Conservation (phyloP, 1,140 invertebrate species). For the Cydia strobilella region DNA sequence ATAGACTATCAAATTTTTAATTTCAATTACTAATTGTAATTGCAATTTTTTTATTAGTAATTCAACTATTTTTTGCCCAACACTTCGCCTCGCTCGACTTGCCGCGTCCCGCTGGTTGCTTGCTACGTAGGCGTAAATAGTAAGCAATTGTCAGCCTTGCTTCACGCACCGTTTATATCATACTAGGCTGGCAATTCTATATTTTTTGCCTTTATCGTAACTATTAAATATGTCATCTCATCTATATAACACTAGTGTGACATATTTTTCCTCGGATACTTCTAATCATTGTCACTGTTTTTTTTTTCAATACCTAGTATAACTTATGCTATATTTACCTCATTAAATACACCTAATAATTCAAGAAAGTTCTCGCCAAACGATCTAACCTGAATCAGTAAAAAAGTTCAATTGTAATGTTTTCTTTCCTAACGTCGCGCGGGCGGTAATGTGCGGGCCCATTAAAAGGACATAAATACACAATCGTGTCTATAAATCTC, state of each 20-base stretch:
- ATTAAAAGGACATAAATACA: slow-evolving; percentile 76
- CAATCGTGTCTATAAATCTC: slow-evolving; percentile 70
- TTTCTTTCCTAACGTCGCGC: slow-evolving; percentile 58
- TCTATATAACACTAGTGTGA: neutral
- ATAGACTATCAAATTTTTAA: too few relatives aligned
- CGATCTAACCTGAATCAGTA: slow-evolving; percentile 43
- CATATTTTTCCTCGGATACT: neutral
- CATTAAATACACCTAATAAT: slow-evolving; percentile 5
- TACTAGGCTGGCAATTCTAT: too few relatives aligned
- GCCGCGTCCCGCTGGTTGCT: too few relatives aligned
- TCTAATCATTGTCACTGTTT: neutral
- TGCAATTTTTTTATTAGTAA: too few relatives aligned
- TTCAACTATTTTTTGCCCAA: too few relatives aligned
- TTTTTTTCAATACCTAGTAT: neutral
- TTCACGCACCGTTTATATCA: too few relatives aligned
- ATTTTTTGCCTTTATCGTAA: too few relatives aligned
- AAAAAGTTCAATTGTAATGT: slow-evolving; percentile 69
- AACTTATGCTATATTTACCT: neutral
- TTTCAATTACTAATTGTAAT: too few relatives aligned
- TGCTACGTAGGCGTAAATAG: too few relatives aligned
- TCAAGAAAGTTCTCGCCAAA: neutral
- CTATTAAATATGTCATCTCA: too few relatives aligned
- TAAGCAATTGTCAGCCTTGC: too few relatives aligned
- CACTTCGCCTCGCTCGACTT: too few relatives aligned
- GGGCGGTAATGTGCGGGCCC: slow-evolving; percentile 63